phyloP scores from a whole-genome alignment of 2,797 vertebrate species.

The Eidolon dupreanum region DNA sequence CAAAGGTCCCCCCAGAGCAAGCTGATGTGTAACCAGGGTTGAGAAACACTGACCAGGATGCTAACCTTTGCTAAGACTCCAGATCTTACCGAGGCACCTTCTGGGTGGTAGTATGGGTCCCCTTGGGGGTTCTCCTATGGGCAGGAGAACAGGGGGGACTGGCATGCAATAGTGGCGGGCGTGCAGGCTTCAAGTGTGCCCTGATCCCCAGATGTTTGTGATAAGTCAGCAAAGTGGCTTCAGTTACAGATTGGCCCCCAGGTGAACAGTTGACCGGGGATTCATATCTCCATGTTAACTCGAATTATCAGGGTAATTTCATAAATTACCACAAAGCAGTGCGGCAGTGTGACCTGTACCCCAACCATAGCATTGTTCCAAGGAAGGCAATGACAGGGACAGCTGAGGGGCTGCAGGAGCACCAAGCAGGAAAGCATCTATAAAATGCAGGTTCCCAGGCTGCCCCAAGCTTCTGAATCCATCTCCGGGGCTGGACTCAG shows the following conservation, averaged over 20 bases:
- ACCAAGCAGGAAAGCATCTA: background rate
- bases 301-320: background rate
- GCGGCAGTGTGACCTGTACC: background rate
- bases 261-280: background rate
- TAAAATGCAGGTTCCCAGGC: background rate
- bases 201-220: background rate
- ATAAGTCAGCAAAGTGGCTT: background rate
- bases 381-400: background rate
- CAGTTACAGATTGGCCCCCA: background rate
- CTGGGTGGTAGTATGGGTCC: background rate
- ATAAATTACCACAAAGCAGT: background rate
- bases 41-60: background rate
- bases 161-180: background rate
- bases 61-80: background rate
- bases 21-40: background rate
- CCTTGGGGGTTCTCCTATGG: background rate
- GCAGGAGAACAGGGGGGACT: too few species aligned
- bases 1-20: background rate
- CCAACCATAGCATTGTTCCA: background rate
- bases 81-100: background rate
- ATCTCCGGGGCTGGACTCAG: background rate
- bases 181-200: background rate
- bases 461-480: background rate
- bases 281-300: background rate
- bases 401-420: background rate